Percentiles rank a stretch among this genome's conserved stretches.
Conservation (phyloP, 2,888 invertebrate genomes). For the Trichacis sp. region DNA sequence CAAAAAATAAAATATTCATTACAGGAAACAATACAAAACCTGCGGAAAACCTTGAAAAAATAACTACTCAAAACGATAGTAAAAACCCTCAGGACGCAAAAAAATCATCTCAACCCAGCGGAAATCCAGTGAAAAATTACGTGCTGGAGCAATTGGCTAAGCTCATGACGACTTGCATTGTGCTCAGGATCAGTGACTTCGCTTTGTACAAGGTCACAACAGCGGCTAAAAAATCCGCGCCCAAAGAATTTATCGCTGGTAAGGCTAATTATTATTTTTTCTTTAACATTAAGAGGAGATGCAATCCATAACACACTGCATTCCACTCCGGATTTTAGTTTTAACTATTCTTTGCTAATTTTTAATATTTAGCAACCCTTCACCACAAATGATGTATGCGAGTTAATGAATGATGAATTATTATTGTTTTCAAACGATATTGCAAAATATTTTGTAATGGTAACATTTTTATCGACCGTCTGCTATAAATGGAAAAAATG, state of each 20-base stretch:
- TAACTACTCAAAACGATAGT: slow-evolving; percentile 48
- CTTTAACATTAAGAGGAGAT: no score
- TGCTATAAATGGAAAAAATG: no score
- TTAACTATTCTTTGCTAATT: no score
- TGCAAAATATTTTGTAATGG: slow-evolving; percentile 12
- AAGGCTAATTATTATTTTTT: slow-evolving; percentile 50
- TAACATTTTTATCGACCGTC: no score
- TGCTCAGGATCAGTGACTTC: slow-evolving; percentile 92
- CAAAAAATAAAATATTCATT: no score
- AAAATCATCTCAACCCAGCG: slow-evolving; percentile 55
- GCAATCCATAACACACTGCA: no score
- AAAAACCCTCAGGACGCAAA: slow-evolving; percentile 53
- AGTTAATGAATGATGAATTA: no score
- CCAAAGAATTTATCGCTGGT: slow-evolving; percentile 87
- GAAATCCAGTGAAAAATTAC: slow-evolving; percentile 75
- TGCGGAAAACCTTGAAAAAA: slow-evolving; percentile 55
- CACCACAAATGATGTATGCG: no score
- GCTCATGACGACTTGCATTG: slow-evolving; percentile 91
- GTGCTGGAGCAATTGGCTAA: slow-evolving; percentile 83
- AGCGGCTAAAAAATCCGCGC: slow-evolving; percentile 77
- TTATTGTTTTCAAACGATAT: no score
- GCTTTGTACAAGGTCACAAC: slow-evolving; percentile 88
- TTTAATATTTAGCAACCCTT: no score
- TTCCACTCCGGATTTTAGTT: no score
- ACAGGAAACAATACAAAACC: slow-evolving; percentile 47